phyloP scores from a whole-genome alignment of 1,140 invertebrate genomes.

The Conus betulinus region DNA sequence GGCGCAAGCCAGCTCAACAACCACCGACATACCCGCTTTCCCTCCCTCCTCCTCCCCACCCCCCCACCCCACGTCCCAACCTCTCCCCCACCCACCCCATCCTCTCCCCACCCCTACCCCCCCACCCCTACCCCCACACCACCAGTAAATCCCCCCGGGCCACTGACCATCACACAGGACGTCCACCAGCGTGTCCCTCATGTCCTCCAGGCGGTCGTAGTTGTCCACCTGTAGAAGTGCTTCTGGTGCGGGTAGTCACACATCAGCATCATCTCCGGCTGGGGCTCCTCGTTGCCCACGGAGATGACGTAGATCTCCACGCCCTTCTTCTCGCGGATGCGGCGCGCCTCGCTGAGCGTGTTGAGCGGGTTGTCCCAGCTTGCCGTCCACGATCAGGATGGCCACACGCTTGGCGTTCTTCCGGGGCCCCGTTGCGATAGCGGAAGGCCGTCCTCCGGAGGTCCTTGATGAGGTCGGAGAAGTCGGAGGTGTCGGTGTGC shows the following conservation, averaged over 20 bases:
- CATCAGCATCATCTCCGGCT: constrained; percentile 60
- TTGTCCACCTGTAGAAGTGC: constrained; percentile 60
- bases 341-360: constrained; percentile 66
- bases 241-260: constrained; percentile 58
- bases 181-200: constrained; percentile 54
- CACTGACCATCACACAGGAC: constrained; percentile 63
- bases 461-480: constrained; percentile 54
- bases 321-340: constrained; percentile 55
- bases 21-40: not conserved
- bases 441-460: constrained; percentile 56
- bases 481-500: constrained; percentile 43
- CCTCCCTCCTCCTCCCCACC: not conserved
- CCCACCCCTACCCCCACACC: not conserved
- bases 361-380: constrained; percentile 57
- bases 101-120: not conserved
- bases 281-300: constrained; percentile 54
- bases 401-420: constrained; percentile 64
- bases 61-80: not conserved
- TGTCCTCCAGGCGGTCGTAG: constrained; percentile 53
- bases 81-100: not conserved
- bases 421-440: constrained; percentile 46
- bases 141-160: not conserved
- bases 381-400: constrained; percentile 61
- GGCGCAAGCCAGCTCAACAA: too few species aligned
- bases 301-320: constrained; percentile 64